A percentile compares a stretch with the other conserved stretches of the same genome.
These are phyloP conservation scores for Oceanodroma tethys DNA, from an alignment of 2,113 vertebrate species.

Conservation along the genomic window DNA sequence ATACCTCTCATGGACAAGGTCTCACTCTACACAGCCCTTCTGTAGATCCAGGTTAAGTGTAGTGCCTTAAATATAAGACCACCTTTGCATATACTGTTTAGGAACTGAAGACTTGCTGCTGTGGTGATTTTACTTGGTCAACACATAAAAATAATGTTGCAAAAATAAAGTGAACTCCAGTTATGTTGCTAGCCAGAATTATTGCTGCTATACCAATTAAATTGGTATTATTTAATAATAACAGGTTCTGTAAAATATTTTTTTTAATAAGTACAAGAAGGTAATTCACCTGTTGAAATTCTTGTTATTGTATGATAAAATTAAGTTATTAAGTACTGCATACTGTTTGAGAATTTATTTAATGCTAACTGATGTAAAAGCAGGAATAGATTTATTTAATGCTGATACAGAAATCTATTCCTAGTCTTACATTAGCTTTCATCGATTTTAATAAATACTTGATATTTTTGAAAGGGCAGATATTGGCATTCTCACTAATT, in stretches of 20 bases:
- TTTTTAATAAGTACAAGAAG: background rate
- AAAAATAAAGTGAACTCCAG: background rate
- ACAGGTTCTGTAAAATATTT: background rate
- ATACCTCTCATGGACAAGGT: background rate
- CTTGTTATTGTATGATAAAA: background rate
- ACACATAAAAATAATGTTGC: background rate
- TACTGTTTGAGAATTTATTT: background rate
- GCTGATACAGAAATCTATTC: background rate
- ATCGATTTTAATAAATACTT: background rate
- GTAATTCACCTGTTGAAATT: background rate
- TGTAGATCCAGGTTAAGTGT: background rate
- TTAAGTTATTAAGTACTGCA: background rate
- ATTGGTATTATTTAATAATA: background rate
- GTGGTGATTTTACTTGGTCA: background rate
- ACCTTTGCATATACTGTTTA: background rate
- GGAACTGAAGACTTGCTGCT: background rate
- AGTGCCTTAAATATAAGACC: background rate
- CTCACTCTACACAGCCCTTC: background rate
- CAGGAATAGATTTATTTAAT: background rate
- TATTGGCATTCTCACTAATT: background rate
- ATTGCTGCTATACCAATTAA: background rate
- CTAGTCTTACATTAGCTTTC: background rate
- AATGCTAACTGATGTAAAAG: background rate
- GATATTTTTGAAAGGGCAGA: background rate
- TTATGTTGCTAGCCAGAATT: background rate